These are phyloP conservation scores for Fratercula arctica DNA, from an alignment of 2,797 vertebrate genomes.

Conservation along the genomic window DNA sequence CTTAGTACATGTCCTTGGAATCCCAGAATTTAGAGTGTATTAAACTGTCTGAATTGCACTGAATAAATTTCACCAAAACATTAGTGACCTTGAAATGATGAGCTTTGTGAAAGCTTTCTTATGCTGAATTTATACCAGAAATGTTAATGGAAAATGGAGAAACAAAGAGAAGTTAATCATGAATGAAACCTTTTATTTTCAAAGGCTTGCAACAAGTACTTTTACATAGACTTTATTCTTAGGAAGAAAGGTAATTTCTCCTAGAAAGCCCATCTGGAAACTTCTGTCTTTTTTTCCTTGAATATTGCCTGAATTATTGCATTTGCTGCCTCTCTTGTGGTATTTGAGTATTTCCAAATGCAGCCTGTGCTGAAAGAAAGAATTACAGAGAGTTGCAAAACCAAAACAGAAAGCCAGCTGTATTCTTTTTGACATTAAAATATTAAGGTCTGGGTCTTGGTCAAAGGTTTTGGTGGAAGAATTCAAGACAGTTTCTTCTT, in stretches of 20 bases:
- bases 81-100: background rate
- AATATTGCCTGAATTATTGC: background rate
- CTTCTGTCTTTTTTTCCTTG: background rate
- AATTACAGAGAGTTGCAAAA: background rate
- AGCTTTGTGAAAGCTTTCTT: slow-evolving; percentile 19
- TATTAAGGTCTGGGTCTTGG: background rate
- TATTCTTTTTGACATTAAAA: background rate
- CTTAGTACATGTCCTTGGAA: background rate
- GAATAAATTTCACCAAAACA: slow-evolving; percentile 21
- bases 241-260: background rate
- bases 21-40: background rate
- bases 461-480: background rate
- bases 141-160: background rate
- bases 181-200: background rate
- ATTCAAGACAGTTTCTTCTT: background rate
- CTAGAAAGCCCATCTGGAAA: background rate
- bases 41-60: background rate
- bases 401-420: background rate
- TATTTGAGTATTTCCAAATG: background rate
- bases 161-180: slow-evolving; percentile 28
- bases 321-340: background rate
- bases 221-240: background rate
- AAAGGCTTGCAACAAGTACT: background rate
- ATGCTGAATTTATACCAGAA: background rate
- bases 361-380: background rate